Percentiles rank a stretch among this genome's conserved stretches.
Evolutionary conservation across 2,888 invertebrate genomes (phyloP).

Genomic region (Epinotia bilunana): DNA sequence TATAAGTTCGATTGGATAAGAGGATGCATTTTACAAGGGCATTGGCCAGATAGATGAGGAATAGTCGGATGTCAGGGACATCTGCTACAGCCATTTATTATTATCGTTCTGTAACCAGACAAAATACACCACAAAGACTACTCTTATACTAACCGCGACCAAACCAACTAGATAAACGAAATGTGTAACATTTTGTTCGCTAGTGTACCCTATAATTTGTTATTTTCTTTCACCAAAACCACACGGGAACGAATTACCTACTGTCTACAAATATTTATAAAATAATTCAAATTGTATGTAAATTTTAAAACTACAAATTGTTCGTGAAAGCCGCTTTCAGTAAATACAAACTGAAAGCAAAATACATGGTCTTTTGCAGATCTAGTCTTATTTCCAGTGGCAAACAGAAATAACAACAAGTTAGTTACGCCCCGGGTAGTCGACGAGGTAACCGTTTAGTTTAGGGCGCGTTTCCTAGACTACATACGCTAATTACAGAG

Average conservation of each 20-base stretch:
- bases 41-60: background rate
- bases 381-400: constrained; percentile 24
- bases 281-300: background rate
- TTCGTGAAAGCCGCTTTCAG: constrained; percentile 39
- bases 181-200: too few relatives aligned
- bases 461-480: background rate
- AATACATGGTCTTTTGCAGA: background rate
- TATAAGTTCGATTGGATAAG: background rate
- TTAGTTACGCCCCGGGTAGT: constrained; percentile 30
- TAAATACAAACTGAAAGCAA: constrained; percentile 22
- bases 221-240: too few relatives aligned
- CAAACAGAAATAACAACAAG: constrained; percentile 23
- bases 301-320: constrained; percentile 1
- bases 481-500: background rate
- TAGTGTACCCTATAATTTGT: too few relatives aligned
- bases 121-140: too few relatives aligned
- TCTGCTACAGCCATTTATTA: too few relatives aligned
- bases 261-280: too few relatives aligned
- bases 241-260: too few relatives aligned
- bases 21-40: background rate
- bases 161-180: too few relatives aligned
- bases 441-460: constrained; percentile 14
- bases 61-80: too few relatives aligned
- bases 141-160: too few relatives aligned
- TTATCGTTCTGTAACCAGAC: too few relatives aligned